Evolutionary conservation across 2,113 vertebrate species (phyloP).

Genomic region (Colistium nudipinnis): DNA sequence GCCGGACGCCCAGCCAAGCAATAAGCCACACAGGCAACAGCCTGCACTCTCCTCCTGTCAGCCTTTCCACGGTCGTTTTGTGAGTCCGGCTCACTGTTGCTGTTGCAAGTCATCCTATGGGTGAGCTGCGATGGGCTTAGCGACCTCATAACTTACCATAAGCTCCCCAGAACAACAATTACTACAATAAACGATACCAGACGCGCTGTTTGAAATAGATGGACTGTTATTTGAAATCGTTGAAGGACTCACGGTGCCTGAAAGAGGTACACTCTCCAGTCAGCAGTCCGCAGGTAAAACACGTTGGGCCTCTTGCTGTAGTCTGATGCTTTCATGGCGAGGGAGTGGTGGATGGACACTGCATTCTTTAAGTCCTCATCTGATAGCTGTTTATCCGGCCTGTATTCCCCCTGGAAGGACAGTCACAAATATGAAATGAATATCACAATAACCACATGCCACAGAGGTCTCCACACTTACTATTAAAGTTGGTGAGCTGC

Average conservation of each 20-base stretch:
- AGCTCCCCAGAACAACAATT: too few species aligned
- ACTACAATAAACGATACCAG: too few species aligned
- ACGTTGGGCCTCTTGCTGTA: constrained; percentile 97
- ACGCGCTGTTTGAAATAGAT: too few species aligned
- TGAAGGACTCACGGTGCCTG: constrained; percentile 93
- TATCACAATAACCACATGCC: background rate
- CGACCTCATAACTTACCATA: too few species aligned
- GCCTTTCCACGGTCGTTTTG: too few species aligned
- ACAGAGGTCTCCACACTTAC: background rate
- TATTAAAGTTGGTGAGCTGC: background rate
- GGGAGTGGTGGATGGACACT: constrained; percentile 95
- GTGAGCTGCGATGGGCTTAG: too few species aligned
- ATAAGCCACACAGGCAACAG: background rate
- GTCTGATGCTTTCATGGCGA: constrained; percentile 93
- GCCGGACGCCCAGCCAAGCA: constrained; percentile 12
- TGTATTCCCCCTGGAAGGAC: constrained; percentile 88
- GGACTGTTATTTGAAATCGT: too few species aligned
- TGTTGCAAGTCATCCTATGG: too few species aligned
- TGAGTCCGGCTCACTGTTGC: too few species aligned
- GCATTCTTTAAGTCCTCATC: constrained; percentile 97
- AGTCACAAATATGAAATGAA: background rate
- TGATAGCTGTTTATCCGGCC: constrained; percentile 89
- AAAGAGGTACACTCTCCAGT: constrained; percentile 98
- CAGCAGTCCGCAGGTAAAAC: constrained; percentile 97
- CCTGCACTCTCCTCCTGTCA: background rate